Evolutionary conservation across 2,113 vertebrate species (phyloP).

Genomic region (Amia ocellicauda): DNA sequence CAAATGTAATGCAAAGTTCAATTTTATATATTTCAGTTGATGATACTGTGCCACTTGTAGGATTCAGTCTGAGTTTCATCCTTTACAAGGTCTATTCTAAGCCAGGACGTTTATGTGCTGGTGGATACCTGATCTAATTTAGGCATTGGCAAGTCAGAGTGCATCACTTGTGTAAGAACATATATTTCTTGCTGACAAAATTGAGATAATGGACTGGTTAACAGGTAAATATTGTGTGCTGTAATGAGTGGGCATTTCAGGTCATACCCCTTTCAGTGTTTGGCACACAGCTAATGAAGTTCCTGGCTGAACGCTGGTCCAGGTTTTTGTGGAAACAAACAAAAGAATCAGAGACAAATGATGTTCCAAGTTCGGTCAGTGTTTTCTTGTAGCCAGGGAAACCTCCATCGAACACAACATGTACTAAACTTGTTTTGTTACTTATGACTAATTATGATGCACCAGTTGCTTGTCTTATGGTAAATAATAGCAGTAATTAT

Average conservation of each 20-base stretch:
- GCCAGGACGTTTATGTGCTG: no score
- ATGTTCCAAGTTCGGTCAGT: not conserved
- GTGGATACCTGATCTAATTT: not conserved
- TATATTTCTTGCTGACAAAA: not conserved
- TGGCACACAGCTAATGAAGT: not conserved
- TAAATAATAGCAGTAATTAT: no score
- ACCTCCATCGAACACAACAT: not conserved
- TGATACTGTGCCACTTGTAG: no score
- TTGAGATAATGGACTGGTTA: not conserved
- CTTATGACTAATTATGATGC: not conserved
- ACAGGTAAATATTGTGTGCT: not conserved
- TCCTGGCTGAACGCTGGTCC: not conserved
- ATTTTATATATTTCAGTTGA: no score
- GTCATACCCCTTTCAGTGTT: not conserved
- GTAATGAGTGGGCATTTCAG: not conserved
- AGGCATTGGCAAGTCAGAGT: not conserved
- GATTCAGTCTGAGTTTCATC: no score
- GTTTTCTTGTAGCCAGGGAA: constrained; percentile 7
- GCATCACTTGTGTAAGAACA: not conserved
- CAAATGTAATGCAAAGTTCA: no score
- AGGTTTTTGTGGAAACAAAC: constrained; percentile 11
- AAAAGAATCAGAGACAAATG: not conserved
- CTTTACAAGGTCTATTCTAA: no score
- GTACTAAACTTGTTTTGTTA: not conserved
- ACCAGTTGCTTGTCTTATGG: not conserved